Base-by-base conservation (phyloP, 1,140 invertebrate species). In the Physella acuta region DNA sequence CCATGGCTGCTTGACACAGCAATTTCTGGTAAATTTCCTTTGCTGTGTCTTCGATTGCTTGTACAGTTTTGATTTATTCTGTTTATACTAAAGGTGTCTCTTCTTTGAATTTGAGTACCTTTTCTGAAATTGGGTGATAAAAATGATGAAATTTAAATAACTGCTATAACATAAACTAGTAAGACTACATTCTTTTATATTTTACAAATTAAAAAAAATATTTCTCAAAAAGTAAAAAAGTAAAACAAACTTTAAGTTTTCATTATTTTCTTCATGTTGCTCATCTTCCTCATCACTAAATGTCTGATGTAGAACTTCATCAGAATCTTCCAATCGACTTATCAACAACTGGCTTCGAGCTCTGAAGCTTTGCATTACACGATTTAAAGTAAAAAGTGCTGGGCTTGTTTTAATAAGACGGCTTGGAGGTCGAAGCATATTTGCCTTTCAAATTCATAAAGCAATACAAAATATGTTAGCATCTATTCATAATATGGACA, bases 291-390 rank as follows among this genome's bases (percentile, higher is more conserved):
- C 73, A 59, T 82, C 78, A 56, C 75, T 72, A 70, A 83, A 84
- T 20, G 74, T 76, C 59, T 77, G 78, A 53, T 84, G 82, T 34
- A 84, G 71, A 33, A 85, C 84, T 26, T 85, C 80, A 74, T 85
- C 84, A 24, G 71, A 71, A 55, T 85, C 84, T 70, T 85, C 84
- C 2, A 85, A 74, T 4, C 78, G 68, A 37, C 76, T 81, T 1
- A 84, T 79, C 49, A 85, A 65, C 26, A 85, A 63, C 76, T 85
- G 84, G 68, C 81, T 84, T 0, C 82, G 75, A 0, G 83, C 83
- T 8, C 82, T 73, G 74, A 85, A 85, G 74, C 81, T 80, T 74
- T 85, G 83, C 82, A 85, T 83, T 14, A 84, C 80, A 30, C 81
- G 72, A 52, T 85, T 83, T 44, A 85, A 55, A 0, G 84, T 82